Evolutionary conservation across 2,888 invertebrate genomes (phyloP), one percentile per base, ranked within the genome.

Genomic region (Platycheirus rosarum): DNA sequence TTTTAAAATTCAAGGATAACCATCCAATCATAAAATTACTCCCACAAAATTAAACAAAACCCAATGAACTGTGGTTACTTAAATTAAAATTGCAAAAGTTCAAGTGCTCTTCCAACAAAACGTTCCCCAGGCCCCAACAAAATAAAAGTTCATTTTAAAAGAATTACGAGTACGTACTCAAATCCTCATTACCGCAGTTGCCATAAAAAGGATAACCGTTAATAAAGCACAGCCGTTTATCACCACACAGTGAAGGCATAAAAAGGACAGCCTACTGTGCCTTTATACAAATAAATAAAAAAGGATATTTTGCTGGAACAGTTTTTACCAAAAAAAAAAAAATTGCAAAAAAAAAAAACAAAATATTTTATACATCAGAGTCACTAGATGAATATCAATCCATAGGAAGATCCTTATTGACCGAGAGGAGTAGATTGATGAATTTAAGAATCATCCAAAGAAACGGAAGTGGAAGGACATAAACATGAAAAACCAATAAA

Each of bases 401-500:
- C 55, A 69, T 40, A 76, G 16, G 8, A 7, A 32, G 8, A 32
- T 8, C 29, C 8, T 3, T 23, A 6, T 4, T 23, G 23, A 23
- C 2, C 23, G 2, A 6, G 23, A 23, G 23, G 2, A 46, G 8
- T 46, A 35, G 46, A 29, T 32, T 23, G 40, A 16, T 46, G 8
- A 32, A 40, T 23, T 29, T 14, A 23, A 18, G 32, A 9, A 8
- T 13, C 3, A 40, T 20, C 32, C 35, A 29, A n/a, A 26, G 55
- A 35, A 13, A 60, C 44, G 44, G 18, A 60, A 60, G 18, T 14
- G 18, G 16, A 79, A 42, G 63, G 51, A 57, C 65, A 51, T 77
- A 70, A 77, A 71, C 70, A 65, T 75, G 70, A 75, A 48, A 80
- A 62, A 20, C 57, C 51, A 80, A 80, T 75, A 80, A 80, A 70